Evolutionary conservation across 2,888 invertebrate species (phyloP).

Genomic region (Erebia aethiops): DNA sequence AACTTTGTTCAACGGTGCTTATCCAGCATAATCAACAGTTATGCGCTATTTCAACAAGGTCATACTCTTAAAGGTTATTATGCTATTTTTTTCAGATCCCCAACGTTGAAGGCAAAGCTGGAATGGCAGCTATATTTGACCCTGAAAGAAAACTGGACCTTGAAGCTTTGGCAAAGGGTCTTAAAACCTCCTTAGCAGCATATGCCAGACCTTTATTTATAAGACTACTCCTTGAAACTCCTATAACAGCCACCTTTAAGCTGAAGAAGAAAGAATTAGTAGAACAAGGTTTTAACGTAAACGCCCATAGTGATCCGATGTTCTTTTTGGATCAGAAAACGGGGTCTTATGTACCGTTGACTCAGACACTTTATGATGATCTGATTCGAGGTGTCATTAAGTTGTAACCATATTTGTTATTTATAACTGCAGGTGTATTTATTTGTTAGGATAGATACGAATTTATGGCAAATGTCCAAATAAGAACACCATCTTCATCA

Average conservation of each 20-base stretch:
- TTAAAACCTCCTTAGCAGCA: slow-evolving; percentile 85
- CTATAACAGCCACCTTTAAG: slow-evolving; percentile 94
- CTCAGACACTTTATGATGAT: slow-evolving; percentile 73
- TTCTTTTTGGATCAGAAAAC: slow-evolving; percentile 84
- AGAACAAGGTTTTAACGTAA: slow-evolving; percentile 89
- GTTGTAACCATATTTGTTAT: slow-evolving; percentile 60
- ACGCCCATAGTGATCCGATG: slow-evolving; percentile 85
- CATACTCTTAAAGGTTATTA: too few relatives aligned
- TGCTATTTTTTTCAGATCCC: slow-evolving; percentile 89
- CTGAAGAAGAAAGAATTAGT: slow-evolving; percentile 94
- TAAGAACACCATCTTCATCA: too few relatives aligned
- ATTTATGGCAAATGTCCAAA: too few relatives aligned
- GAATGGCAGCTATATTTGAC: slow-evolving; percentile 96
- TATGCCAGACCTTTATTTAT: slow-evolving; percentile 96
- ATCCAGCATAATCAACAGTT: too few relatives aligned
- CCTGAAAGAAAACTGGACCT: slow-evolving; percentile 85
- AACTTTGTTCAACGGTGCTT: too few relatives aligned
- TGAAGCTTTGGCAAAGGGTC: slow-evolving; percentile 62
- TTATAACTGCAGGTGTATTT: background rate
- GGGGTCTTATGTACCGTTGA: slow-evolving; percentile 74
- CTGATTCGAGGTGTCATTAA: slow-evolving; percentile 76
- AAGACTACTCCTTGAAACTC: slow-evolving; percentile 88
- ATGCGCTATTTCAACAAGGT: background rate
- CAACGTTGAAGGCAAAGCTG: slow-evolving; percentile 92
- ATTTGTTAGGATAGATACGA: background rate